Base-by-base conservation (phyloP, 2,888 invertebrate genomes). In the Prenolepis imparis region DNA sequence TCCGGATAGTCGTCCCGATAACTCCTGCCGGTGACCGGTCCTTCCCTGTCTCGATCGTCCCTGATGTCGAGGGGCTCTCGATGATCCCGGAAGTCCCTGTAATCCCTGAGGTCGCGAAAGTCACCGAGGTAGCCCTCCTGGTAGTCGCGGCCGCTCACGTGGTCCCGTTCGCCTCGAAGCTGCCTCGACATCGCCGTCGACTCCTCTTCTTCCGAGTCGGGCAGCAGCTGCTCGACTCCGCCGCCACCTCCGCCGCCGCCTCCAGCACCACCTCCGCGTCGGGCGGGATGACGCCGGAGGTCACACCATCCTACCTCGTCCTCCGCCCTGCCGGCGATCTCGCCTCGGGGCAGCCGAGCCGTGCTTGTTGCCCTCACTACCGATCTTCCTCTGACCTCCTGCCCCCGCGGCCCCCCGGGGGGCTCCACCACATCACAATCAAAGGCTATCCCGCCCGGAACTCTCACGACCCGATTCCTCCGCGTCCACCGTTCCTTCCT, bases 241-340 rank as follows among this genome's bases (percentile, higher is more conserved):
- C 91, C 91, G 88, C 84, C 87, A 68, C 86, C 84, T 83, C 85
- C 90, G 28, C 28, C 28, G 80, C 85, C 89, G 83, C 88, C 89
- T 81, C 88, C 89, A 84, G 86, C 92, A 88, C 90, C 91, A 90
- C 87, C 90, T 88, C 89, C 91, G 90, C 93, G 90, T 88, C 92
- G 91, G 88, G 90, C 91, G 91, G 92, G 94, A 92, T 93, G 91
- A 91, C 93, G 93, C 90, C 93, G 93, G 88, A 91, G 91, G 93
- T 94, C 94, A 94, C 93, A 93, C 94, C 94, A 94, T 93, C 91
- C 92, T 93, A 91, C 92, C 87, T 93, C 93, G 88, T 93, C 93
- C 90, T 91, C 92, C 87, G 92, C 91, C 92, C 92, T 93, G 83
- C 92, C 92, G 91, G 95, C 95, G 95, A 95, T 95, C 95, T 96